phyloP scores from a whole-genome alignment of 2,888 invertebrate species.

The Dryadula phaetusa region DNA sequence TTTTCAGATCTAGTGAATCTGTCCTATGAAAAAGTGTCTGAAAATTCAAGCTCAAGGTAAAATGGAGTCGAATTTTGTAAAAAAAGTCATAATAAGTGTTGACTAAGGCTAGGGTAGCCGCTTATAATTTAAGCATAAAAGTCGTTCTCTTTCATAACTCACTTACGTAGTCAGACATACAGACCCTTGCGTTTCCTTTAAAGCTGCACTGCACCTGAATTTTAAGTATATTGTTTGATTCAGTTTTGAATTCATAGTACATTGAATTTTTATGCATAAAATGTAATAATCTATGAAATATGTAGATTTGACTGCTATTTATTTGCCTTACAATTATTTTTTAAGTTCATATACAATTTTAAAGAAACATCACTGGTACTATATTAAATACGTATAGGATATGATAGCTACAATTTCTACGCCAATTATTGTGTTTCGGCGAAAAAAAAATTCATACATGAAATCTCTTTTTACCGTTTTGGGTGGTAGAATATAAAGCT shows the following conservation, averaged over 20 bases:
- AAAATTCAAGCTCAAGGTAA: not conserved
- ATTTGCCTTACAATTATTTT: not conserved
- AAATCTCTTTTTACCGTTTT: not conserved
- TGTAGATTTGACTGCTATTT: not conserved
- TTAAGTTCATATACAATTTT: not conserved
- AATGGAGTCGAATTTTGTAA: not conserved
- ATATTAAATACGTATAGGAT: too few relatives aligned
- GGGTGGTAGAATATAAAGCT: not conserved
- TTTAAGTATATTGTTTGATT: slow-evolving; percentile 14
- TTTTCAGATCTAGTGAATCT: not conserved
- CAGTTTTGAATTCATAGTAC: slow-evolving; percentile 9
- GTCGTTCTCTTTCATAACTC: slow-evolving; percentile 8
- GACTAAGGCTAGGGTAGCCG: not conserved
- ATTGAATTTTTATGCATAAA: slow-evolving; percentile 2
- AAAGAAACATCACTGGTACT: not conserved
- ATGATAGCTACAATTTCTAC: too few relatives aligned
- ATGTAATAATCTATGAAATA: slow-evolving; percentile 3
- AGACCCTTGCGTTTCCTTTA: slow-evolving; percentile 19
- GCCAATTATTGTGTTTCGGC: too few relatives aligned
- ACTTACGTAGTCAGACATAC: slow-evolving; percentile 11
- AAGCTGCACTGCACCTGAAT: slow-evolving; percentile 14
- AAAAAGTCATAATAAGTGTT: not conserved
- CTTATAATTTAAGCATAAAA: slow-evolving; percentile 6
- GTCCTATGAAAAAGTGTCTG: not conserved
- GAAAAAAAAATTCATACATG: too few relatives aligned